A percentile compares a stretch with the other conserved stretches of the same genome.
These are phyloP conservation scores for Steatornis caripensis DNA, from an alignment of 2,113 vertebrate species.

Conservation along the genomic window DNA sequence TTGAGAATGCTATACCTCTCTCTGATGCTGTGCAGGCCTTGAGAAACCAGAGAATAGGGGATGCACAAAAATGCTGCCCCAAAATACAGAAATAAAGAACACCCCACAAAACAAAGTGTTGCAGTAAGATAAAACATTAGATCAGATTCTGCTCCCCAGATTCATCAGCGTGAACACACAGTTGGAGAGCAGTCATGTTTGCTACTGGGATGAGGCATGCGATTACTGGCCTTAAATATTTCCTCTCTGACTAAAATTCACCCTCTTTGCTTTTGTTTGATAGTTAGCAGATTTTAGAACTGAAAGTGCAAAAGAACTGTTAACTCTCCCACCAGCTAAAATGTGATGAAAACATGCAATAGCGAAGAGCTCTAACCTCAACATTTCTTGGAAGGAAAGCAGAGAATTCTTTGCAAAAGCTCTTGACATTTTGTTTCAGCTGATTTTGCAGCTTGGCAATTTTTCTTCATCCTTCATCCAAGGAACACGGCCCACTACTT, in stretches of 20 bases:
- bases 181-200: neutral
- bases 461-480: neutral
- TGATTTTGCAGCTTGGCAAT: neutral
- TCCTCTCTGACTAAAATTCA: neutral
- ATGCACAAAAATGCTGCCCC: neutral
- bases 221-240: neutral
- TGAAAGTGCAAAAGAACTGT: neutral
- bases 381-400: neutral
- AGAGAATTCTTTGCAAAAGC: neutral
- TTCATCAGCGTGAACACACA: neutral
- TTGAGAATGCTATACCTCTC: neutral
- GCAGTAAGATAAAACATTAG: neutral
- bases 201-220: neutral
- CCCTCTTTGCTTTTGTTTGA: neutral
- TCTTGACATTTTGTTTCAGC: neutral
- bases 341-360: neutral
- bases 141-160: neutral
- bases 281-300: neutral
- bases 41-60: neutral
- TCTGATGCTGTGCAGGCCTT: neutral
- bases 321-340: neutral
- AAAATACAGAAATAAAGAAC: neutral
- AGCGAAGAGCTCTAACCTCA: neutral
- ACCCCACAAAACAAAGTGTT: rapidly evolving
- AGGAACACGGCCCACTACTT: neutral